phyloP scores from a whole-genome alignment of 1,140 invertebrate genomes.

The Tetramorium parvispinum region DNA sequence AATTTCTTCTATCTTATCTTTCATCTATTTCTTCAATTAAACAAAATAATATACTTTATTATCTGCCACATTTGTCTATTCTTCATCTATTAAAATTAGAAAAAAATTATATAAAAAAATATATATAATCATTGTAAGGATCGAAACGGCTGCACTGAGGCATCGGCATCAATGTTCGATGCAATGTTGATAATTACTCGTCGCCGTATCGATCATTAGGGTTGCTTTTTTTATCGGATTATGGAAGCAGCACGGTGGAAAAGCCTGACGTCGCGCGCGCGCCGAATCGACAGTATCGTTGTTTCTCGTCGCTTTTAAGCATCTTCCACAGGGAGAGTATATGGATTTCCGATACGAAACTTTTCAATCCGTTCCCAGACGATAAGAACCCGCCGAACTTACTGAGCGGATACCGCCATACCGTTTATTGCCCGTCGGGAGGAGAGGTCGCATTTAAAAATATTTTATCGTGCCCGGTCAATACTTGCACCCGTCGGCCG shows the following conservation, averaged over 20 bases:
- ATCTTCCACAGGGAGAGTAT: neutral
- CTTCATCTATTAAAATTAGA: neutral
- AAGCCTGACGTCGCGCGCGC: conserved; percentile 3
- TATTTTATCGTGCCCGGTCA: conserved; percentile 35
- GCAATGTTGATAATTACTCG: conserved; percentile 36
- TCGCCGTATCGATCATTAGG: conserved; percentile 23
- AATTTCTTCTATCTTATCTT: conserved; percentile 4
- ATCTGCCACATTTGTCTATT: neutral
- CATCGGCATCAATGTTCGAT: conserved; percentile 23
- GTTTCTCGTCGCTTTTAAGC: conserved; percentile 43
- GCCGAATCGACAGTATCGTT: conserved; percentile 35
- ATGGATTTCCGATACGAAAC: conserved; percentile 60
- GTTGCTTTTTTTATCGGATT: conserved; percentile 35
- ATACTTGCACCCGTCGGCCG: conserved; percentile 9
- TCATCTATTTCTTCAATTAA: neutral
- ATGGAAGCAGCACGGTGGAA: conserved; percentile 1
- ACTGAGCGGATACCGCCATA: neutral
- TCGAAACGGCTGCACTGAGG: neutral
- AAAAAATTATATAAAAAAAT: neutral
- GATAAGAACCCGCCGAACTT: conserved; percentile 15
- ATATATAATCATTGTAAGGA: neutral
- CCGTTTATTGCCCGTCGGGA: conserved; percentile 14
- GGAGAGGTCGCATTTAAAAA: conserved; percentile 41
- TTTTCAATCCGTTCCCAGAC: conserved; percentile 29
- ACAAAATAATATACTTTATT: neutral